Evolutionary conservation across 2,797 vertebrate species (phyloP).

Genomic region (Avahi laniger): DNA sequence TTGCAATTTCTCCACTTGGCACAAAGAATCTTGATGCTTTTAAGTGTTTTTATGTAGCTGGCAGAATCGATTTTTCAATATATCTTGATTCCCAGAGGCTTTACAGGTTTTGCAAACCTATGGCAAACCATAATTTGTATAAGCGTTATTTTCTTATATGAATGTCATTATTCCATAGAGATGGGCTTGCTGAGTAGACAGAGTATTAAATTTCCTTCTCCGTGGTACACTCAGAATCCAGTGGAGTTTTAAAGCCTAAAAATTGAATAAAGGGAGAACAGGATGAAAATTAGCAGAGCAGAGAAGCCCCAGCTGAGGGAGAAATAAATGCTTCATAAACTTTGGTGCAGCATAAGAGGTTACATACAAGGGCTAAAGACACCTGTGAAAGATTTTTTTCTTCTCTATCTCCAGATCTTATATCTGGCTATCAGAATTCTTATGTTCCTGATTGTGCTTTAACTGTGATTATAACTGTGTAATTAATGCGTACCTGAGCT

Average conservation of each 20-base stretch:
- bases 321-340: conserved; percentile 63
- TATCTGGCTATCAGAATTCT: background rate
- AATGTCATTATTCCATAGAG: conserved; percentile 62
- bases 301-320: conserved; percentile 30
- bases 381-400: background rate
- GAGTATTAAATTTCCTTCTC: conserved; percentile 61
- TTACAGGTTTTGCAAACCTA: conserved; percentile 74
- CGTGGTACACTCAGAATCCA: conserved; percentile 43
- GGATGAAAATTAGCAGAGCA: conserved; percentile 50
- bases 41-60: conserved; percentile 68
- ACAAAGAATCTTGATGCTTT: conserved; percentile 70
- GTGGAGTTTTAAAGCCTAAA: background rate
- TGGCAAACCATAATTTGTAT: conserved; percentile 67
- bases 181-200: conserved; percentile 45
- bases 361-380: background rate
- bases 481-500: background rate
- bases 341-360: background rate
- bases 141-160: conserved; percentile 71
- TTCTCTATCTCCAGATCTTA: background rate
- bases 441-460: background rate
- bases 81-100: conserved; percentile 72
- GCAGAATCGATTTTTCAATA: conserved; percentile 77
- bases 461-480: too few relatives aligned
- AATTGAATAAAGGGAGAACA: conserved; percentile 45
- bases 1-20: conserved; percentile 74